Evolutionary conservation across 2,113 vertebrate species (phyloP).

Genomic region (Crocuta crocuta): DNA sequence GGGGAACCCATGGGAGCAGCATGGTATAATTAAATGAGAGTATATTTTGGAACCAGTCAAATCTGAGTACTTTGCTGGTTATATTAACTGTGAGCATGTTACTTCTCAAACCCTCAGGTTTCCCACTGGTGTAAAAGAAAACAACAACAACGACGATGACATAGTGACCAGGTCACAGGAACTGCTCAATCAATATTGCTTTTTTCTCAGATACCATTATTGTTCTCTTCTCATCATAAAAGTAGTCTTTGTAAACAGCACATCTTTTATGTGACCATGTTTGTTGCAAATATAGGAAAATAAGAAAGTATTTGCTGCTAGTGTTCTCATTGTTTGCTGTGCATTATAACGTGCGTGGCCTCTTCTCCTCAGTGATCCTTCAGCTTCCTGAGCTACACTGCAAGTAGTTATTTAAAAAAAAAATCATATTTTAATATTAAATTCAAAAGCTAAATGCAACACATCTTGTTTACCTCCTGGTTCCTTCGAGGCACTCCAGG

Average conservation of each 20-base stretch:
- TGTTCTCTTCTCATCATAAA: neutral
- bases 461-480: neutral
- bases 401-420: neutral
- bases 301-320: neutral
- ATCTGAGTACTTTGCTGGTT: neutral
- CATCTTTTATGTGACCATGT: neutral
- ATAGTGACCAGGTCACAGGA: neutral
- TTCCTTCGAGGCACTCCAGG: conserved; percentile 38
- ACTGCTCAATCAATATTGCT: neutral
- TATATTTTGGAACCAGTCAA: neutral
- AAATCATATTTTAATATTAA: conserved; percentile 42
- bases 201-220: neutral
- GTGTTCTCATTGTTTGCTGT: neutral
- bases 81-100: neutral
- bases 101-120: neutral
- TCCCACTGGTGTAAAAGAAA: neutral
- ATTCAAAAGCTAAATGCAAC: conserved; percentile 42
- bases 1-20: neutral
- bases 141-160: neutral
- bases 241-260: conserved; percentile 35
- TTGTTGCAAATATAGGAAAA: neutral
- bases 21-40: conserved; percentile 12
- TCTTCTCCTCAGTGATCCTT: neutral
- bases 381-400: neutral
- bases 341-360: neutral